Evolutionary conservation across 1,140 invertebrate species (phyloP).

Genomic region (Lasioglossum baleicum): DNA sequence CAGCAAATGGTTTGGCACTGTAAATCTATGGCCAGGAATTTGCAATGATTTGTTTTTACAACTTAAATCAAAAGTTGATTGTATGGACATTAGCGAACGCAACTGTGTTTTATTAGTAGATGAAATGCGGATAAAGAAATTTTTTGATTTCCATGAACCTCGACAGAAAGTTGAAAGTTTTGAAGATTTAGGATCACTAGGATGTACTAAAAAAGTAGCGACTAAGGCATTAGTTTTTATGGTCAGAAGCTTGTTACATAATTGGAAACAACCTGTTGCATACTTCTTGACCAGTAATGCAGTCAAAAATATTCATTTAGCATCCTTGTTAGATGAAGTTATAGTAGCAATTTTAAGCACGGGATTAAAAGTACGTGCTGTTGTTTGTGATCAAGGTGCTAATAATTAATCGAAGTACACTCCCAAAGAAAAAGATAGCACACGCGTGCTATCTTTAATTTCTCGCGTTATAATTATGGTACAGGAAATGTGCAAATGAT

Average conservation of each 20-base stretch:
- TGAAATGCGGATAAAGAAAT: conserved; percentile 17
- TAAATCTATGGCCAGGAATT: conserved; percentile 15
- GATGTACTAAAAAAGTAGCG: conserved; percentile 1
- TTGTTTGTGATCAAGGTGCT: too few species aligned
- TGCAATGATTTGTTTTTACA: background rate
- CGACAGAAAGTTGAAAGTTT: conserved; percentile 2
- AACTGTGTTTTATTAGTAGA: background rate
- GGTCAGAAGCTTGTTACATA: background rate
- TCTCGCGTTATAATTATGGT: too few species aligned
- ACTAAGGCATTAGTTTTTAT: conserved; percentile 5
- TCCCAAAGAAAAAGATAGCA: too few species aligned
- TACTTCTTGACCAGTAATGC: conserved; percentile 1
- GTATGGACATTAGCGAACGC: background rate
- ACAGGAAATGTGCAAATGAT: too few species aligned
- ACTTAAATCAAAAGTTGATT: conserved; percentile 8
- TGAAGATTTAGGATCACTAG: background rate
- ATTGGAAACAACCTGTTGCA: conserved; percentile 23
- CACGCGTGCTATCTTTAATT: too few species aligned
- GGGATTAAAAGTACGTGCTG: conserved; percentile 5
- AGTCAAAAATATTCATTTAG: background rate
- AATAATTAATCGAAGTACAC: too few species aligned
- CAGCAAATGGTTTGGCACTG: background rate
- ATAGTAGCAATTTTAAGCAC: background rate
- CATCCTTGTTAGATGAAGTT: conserved; percentile 5
- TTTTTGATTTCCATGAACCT: conserved; percentile 2